phyloP scores from a whole-genome alignment of 2,797 vertebrate species.

The Huso huso region DNA sequence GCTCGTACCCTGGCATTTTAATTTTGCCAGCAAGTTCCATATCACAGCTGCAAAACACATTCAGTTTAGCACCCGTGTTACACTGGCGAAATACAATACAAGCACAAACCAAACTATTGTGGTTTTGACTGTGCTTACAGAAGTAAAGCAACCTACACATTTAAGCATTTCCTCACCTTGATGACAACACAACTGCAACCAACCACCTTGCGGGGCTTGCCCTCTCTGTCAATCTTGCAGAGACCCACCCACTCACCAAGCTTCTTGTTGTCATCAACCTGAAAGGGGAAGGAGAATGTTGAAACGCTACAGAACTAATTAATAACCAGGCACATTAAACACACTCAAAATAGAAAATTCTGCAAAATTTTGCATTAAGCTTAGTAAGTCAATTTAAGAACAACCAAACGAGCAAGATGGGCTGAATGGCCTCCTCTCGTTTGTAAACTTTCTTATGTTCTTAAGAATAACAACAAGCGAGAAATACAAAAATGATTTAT shows the following conservation, averaged over 20 bases:
- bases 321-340: neutral
- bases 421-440: too few relatives aligned
- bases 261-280: constrained; percentile 99
- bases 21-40: constrained; percentile 53
- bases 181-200: constrained; percentile 98
- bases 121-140: too few relatives aligned
- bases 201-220: constrained; percentile 95
- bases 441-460: too few relatives aligned
- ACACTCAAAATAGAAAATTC: neutral
- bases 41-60: constrained; percentile 53
- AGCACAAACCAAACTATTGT: too few relatives aligned
- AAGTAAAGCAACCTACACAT: too few relatives aligned
- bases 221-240: constrained; percentile 97
- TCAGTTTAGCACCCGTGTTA: constrained; percentile 50
- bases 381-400: too few relatives aligned
- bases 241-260: constrained; percentile 97
- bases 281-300: neutral
- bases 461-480: too few relatives aligned
- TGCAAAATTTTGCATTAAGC: neutral
- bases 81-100: constrained; percentile 35
- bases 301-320: neutral
- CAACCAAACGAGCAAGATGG: too few relatives aligned
- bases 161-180: constrained; percentile 61
- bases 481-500: too few relatives aligned
- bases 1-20: constrained; percentile 73